Percentiles rank a stretch among this genome's conserved stretches.
Evolutionary conservation across 2,113 vertebrate genomes (phyloP).

Genomic region (Taxidea taxus): DNA sequence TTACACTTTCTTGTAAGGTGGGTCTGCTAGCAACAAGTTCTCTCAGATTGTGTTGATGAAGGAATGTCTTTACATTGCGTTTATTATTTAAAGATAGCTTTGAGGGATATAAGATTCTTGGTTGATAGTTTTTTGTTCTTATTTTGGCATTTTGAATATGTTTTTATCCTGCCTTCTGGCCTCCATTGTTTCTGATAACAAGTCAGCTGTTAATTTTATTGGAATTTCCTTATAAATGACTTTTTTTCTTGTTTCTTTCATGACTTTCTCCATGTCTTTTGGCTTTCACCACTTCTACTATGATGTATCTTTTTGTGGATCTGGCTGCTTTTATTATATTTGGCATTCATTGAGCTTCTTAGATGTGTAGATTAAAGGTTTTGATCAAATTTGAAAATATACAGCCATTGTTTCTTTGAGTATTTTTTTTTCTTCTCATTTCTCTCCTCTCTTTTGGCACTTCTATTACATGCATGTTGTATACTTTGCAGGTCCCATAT

Average conservation of each 20-base stretch:
- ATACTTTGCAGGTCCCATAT: neutral
- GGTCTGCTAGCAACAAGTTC: neutral
- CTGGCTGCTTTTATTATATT: neutral
- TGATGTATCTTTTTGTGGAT: neutral
- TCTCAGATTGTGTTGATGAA: neutral
- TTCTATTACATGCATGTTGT: neutral
- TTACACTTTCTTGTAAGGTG: neutral
- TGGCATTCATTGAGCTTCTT: neutral
- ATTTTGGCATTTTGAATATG: neutral
- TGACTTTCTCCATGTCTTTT: neutral
- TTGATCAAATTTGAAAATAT: neutral
- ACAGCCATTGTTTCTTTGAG: neutral
- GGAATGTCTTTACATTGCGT: neutral
- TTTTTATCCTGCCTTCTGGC: neutral
- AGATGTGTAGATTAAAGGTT: neutral
- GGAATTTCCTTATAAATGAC: neutral
- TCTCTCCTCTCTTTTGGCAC: neutral
- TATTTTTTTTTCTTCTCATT: neutral
- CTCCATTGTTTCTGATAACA: slow-evolving; percentile 4
- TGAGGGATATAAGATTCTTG: neutral
- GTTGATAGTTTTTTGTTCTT: neutral
- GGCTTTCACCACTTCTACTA: neutral
- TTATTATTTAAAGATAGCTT: neutral
- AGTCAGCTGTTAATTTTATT: neutral
- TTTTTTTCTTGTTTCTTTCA: neutral